These are phyloP conservation scores for Drosophila emarginata DNA, from an alignment of 2,888 invertebrate species.

Conservation along the genomic window DNA sequence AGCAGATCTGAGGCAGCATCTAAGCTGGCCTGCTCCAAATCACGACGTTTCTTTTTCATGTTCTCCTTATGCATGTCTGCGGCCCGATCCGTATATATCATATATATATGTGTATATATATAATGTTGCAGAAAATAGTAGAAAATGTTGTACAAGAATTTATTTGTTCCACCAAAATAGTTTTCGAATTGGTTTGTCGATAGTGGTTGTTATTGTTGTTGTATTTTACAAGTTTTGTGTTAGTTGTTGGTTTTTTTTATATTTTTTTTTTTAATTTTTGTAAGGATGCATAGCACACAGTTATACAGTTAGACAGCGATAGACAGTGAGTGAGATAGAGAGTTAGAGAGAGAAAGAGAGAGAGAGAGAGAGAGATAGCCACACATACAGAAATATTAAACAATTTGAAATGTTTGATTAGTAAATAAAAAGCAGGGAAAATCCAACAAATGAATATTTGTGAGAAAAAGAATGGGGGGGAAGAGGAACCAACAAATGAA, in stretches of 20 bases:
- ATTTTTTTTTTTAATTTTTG: constrained; percentile 37
- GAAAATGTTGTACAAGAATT: constrained; percentile 83
- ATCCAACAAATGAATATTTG: constrained; percentile 13
- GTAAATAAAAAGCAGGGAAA: constrained; percentile 21
- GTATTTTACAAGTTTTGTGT: constrained; percentile 17
- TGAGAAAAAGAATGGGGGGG: no score
- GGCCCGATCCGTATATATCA: constrained; percentile 86
- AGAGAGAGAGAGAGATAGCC: constrained; percentile 68
- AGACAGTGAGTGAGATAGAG: constrained; percentile 51
- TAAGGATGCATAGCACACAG: constrained; percentile 62
- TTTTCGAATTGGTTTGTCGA: constrained; percentile 27
- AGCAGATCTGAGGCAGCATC: constrained; percentile 93
- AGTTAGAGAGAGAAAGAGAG: constrained; percentile 61
- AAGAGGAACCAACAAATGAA: constrained; percentile 2
- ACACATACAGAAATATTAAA: constrained; percentile 68
- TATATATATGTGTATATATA: constrained; percentile 78
- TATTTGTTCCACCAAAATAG: constrained; percentile 81
- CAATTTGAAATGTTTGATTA: constrained; percentile 39
- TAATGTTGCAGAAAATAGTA: constrained; percentile 39
- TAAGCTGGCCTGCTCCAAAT: constrained; percentile 93
- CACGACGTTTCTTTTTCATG: constrained; percentile 93
- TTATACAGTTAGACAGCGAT: constrained; percentile 69
- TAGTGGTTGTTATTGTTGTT: constrained; percentile 33
- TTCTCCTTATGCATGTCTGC: constrained; percentile 91
- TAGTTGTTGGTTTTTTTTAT: constrained; percentile 26